These are phyloP conservation scores for Antheraea assamensis DNA, from an alignment of 2,888 invertebrate genomes.

Conservation along the genomic window DNA sequence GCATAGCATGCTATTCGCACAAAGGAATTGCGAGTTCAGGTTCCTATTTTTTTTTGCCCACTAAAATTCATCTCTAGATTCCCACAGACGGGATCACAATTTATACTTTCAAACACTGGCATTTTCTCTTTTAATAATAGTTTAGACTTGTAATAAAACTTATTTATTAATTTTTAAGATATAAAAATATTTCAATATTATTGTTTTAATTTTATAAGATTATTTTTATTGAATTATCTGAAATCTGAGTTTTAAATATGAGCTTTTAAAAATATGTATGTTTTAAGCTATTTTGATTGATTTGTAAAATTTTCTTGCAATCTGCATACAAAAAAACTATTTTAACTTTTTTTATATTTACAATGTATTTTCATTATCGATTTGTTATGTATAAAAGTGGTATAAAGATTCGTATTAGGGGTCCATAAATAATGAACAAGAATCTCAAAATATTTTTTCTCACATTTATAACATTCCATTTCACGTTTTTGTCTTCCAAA, in stretches of 20 bases:
- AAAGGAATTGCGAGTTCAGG: slow-evolving; percentile 38
- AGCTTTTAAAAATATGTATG: too few species aligned
- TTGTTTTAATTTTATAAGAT: too few species aligned
- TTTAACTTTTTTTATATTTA: background rate
- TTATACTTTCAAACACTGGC: background rate
- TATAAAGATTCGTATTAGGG: background rate
- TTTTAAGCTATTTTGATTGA: too few species aligned
- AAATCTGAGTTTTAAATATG: too few species aligned
- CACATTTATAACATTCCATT: slow-evolving; percentile 28
- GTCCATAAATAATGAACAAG: background rate
- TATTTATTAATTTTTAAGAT: background rate
- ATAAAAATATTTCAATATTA: too few species aligned
- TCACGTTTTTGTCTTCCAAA: slow-evolving; percentile 36
- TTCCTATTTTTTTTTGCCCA: slow-evolving; percentile 14
- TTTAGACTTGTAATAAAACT: background rate
- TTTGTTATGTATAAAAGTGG: background rate
- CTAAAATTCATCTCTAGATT: background rate
- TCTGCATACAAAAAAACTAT: too few species aligned
- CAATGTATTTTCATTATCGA: background rate
- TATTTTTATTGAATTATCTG: too few species aligned
- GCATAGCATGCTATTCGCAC: slow-evolving; percentile 50
- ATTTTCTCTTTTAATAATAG: background rate
- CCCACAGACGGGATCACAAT: background rate
- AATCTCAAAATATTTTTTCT: background rate
- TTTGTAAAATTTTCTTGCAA: too few species aligned